These are phyloP conservation scores for Uropsilus gracilis DNA, from an alignment of 2,113 vertebrate genomes.

Conservation along the genomic window DNA sequence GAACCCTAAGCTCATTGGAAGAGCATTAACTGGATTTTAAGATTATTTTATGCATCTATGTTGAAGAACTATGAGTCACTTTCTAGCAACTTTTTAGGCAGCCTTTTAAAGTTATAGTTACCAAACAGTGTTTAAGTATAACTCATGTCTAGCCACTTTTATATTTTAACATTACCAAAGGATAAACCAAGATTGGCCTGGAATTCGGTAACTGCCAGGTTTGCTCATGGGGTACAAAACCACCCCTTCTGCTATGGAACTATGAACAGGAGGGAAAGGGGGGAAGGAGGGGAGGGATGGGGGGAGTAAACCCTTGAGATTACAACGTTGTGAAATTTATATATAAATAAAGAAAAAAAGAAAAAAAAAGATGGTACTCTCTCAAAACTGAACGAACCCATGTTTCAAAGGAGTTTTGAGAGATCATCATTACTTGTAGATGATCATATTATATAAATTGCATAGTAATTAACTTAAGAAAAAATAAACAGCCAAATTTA, in stretches of 20 bases:
- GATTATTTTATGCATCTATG: conserved; percentile 12
- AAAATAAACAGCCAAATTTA: not conserved
- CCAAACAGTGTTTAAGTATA: not conserved
- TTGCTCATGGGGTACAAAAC: not conserved
- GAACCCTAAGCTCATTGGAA: not conserved
- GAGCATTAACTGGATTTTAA: conserved; percentile 26
- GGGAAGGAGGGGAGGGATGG: too few species aligned
- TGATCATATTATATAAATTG: not conserved
- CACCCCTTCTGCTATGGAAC: not conserved
- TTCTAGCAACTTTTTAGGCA: not conserved
- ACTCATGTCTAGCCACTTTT: not conserved
- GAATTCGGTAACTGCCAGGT: not conserved
- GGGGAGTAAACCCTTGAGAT: too few species aligned
- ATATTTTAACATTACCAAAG: not conserved
- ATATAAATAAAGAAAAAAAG: too few species aligned
- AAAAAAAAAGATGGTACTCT: not conserved
- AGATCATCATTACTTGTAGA: not conserved
- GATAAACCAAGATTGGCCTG: not conserved
- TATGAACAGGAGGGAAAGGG: too few species aligned
- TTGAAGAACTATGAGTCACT: not conserved
- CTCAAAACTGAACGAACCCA: not conserved
- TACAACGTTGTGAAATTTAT: too few species aligned
- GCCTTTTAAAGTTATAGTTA: not conserved
- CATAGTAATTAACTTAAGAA: not conserved
- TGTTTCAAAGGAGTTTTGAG: not conserved